Evolutionary conservation across 2,888 invertebrate genomes (phyloP), one percentile per base, ranked within the genome.

Genomic region (Pristionchus japonicus): DNA sequence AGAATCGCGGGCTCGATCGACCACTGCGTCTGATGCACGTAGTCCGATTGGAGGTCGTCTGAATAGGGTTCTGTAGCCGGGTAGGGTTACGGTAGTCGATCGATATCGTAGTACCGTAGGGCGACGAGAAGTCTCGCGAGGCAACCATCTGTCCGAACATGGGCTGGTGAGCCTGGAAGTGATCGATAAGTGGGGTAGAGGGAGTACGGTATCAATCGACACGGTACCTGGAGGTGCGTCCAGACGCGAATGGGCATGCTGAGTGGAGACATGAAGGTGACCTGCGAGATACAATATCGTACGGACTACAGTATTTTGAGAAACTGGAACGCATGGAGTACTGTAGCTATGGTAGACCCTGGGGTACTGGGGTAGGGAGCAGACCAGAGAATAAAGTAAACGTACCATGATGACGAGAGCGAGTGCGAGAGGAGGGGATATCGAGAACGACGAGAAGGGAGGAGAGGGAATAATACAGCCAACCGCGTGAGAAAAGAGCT

Each of bases 241-340:
- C 86, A 86, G 86, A 86, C 57, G n/a, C 70, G 70, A n/a, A 86
- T 43, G 23, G 86, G 86, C 37, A 49, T 86, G 86, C 57, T 40
- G 86, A 86, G 67, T 17, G 86, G 70, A 23, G 86, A 37, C 86
- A 86, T 86, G 86, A 70, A 49, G n/a, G 70, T 70, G 34, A 70
- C 57, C 86, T 86, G 86, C 13, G 49, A 47, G 23, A 31, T 17
- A 34, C 64, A 27, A 27, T n/a, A n/a, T n/a, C 6, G 82, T 47
- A 9, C 11, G n/a, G 43, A 23, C 6, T 74, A 74, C 70, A 2
- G 70, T 74, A 43, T 17, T 31, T 27, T 52, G 20, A 27, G 27
- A 27, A 61, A n/a, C 61, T 7, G 11, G 27, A 23, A 27, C 3
- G 23, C 61, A 23, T n/a, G 0, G 61, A 27, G 20, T 64, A 34